Evolutionary conservation across 2,888 invertebrate species (phyloP), one percentile per base, ranked within the genome.

Genomic region (Eretmocerus hayati): DNA sequence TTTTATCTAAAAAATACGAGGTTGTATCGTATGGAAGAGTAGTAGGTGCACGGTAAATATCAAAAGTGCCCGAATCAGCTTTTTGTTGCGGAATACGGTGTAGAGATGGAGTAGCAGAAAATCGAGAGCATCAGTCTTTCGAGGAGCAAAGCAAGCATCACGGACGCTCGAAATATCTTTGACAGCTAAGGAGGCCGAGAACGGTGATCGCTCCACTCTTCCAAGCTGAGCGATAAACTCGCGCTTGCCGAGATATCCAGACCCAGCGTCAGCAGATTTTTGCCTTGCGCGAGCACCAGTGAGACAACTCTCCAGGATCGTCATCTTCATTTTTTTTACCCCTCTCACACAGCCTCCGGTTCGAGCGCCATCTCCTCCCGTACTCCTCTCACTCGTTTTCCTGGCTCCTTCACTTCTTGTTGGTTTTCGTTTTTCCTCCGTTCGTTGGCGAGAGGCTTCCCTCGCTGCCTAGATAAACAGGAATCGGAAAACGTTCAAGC

Each of bases 241-340:
- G 43, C 26, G n/a, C 26, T 26, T 11, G 26, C n/a, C n/a, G 26
- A 26, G 26, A 26, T 26, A 33, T 45, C 37, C 26, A 46, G 47
- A 42, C 47, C 39, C 50, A 38, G 23, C 44, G 47, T 53, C 53
- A 53, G 53, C 53, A 50, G 46, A 53, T 53, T 53, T 47, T 46
- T 50, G 42, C 45, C 51, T 43, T 26, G 26, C 26, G 26, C 26
- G 26, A 26, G 26, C 26, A 6, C 11, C 26, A 11, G n/a, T 11
- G 26, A 26, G 26, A 9, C 26, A 9, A 11, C 26, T 26, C 11
- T 11, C 11, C 26, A 1, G 26, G n/a, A n/a, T 11, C 11, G 26
- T 26, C 26, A 9, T 11, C 11, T 11, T 26, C 26, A 1, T 11
- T 26, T 11, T 26, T 11, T 26, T 26, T 26, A 6, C 26, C 26